Conservation (phyloP, 2,113 vertebrate species). For the Ochotona princeps region DNA sequence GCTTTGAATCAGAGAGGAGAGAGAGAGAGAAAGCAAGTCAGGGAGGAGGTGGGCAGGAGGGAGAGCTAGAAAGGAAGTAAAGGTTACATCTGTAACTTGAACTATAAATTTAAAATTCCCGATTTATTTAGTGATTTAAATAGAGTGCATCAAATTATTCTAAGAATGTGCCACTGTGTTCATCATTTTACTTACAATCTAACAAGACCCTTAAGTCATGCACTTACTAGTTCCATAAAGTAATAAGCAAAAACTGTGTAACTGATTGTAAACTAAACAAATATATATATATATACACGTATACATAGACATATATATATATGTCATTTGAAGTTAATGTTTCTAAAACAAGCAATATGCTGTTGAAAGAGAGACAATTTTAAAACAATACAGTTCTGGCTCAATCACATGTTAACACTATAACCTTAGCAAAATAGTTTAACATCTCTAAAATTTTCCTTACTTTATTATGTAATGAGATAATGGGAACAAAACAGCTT, state of each 20-base stretch:
- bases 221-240: background rate
- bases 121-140: background rate
- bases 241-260: slow-evolving; percentile 5
- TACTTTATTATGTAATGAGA: slow-evolving; percentile 50
- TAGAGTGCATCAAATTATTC: background rate
- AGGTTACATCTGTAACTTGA: background rate
- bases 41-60: background rate
- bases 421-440: slow-evolving; percentile 36
- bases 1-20: background rate
- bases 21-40: background rate
- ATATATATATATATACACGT: no score
- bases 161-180: background rate
- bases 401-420: slow-evolving; percentile 14
- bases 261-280: background rate
- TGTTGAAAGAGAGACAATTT: slow-evolving; percentile 11
- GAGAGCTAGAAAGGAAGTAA: background rate
- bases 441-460: slow-evolving; percentile 18
- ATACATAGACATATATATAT: no score
- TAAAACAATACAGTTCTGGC: background rate
- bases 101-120: background rate
- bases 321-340: slow-evolving; percentile 11
- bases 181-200: background rate
- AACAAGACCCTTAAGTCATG: slow-evolving; percentile 26
- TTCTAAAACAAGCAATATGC: background rate
- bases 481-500: background rate